phyloP scores from a whole-genome alignment of 2,888 invertebrate species.

The Plebejus anna region DNA sequence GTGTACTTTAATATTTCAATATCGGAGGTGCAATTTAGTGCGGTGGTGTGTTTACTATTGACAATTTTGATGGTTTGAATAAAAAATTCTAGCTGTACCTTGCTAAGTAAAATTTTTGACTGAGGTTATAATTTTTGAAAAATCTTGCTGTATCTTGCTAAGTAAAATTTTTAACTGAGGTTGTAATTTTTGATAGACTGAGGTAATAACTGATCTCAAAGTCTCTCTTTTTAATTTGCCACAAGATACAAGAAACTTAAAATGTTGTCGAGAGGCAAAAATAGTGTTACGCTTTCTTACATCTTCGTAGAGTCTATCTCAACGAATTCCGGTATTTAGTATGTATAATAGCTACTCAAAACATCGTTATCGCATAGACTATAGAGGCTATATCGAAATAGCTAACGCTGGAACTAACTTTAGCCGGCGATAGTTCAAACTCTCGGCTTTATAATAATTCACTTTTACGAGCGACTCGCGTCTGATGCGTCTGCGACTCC shows the following conservation, averaged over 20 bases:
- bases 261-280: too few species aligned
- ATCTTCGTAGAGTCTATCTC: background rate
- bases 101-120: too few species aligned
- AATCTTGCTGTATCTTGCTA: too few species aligned
- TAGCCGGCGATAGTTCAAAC: slow-evolving; percentile 66
- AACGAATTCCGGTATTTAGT: background rate
- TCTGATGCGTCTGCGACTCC: slow-evolving; percentile 67
- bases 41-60: slow-evolving; percentile 29
- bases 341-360: background rate
- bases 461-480: slow-evolving; percentile 71
- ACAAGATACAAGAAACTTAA: too few species aligned
- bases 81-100: background rate
- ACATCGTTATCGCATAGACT: background rate
- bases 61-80: background rate
- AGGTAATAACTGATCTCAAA: too few species aligned
- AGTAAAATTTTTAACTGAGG: too few species aligned
- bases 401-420: slow-evolving; percentile 36
- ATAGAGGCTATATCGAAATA: background rate
- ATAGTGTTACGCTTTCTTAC: background rate
- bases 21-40: background rate
- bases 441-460: slow-evolving; percentile 74
- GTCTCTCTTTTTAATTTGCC: too few species aligned
- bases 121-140: too few species aligned
- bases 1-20: slow-evolving; percentile 17
- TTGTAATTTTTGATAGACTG: too few species aligned